These are phyloP conservation scores for Venusia cambrica DNA, from an alignment of 2,888 invertebrate genomes.

Conservation along the genomic window DNA sequence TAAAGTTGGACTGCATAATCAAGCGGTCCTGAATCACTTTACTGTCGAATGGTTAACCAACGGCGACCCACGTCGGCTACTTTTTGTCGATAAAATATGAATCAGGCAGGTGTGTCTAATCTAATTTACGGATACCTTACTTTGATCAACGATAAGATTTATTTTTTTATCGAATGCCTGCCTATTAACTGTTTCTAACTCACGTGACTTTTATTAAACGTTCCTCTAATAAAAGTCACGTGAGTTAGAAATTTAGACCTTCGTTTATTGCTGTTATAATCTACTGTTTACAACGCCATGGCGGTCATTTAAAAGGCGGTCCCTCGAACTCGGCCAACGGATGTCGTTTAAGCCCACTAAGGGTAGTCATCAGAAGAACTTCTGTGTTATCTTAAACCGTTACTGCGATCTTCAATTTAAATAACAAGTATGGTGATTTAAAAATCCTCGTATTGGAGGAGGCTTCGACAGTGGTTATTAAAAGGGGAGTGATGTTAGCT, in stretches of 20 bases:
- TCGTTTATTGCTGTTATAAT: too few relatives aligned
- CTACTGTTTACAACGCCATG: too few relatives aligned
- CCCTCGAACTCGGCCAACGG: too few relatives aligned
- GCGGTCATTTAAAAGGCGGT: too few relatives aligned
- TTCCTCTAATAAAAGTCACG: constrained; percentile 10
- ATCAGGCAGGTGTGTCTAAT: constrained; percentile 26
- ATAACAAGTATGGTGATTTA: too few relatives aligned
- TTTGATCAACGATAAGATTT: constrained; percentile 20
- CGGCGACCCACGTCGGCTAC: constrained; percentile 23
- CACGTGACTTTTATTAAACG: constrained; percentile 7
- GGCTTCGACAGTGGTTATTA: too few relatives aligned
- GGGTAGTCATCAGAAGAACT: too few relatives aligned
- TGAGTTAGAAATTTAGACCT: neutral
- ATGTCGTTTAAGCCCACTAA: too few relatives aligned
- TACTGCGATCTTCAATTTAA: too few relatives aligned
- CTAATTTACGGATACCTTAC: constrained; percentile 24
- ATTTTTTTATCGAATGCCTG: constrained; percentile 13
- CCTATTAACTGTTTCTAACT: constrained; percentile 4
- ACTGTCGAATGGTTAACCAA: constrained; percentile 34
- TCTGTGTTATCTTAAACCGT: too few relatives aligned
- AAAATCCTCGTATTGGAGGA: too few relatives aligned
- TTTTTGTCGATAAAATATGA: constrained; percentile 28
- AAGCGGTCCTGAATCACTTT: constrained; percentile 9
- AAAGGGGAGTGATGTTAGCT: too few relatives aligned
- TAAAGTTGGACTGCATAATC: neutral